Evolutionary conservation across 1,140 invertebrate genomes (phyloP).

Genomic region (Euura lappo): DNA sequence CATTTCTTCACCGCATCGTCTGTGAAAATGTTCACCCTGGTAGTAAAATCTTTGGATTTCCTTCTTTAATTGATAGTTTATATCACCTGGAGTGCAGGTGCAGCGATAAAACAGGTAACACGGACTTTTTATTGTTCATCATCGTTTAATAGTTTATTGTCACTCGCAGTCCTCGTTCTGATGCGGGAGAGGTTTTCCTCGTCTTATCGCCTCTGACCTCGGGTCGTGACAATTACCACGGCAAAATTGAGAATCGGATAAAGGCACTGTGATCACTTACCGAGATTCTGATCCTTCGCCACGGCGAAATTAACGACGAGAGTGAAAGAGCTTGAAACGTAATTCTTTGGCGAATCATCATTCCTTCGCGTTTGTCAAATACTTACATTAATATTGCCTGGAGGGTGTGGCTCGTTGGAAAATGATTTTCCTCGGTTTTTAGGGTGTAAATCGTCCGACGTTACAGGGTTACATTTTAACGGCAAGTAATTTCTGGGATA

Average conservation of each 20-base stretch:
- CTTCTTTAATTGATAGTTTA: neutral
- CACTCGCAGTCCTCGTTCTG: neutral
- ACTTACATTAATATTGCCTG: no score
- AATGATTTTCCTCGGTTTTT: neutral
- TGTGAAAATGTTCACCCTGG: no score
- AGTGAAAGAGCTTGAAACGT: no score
- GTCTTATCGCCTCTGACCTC: constrained; percentile 1
- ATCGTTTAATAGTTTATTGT: neutral
- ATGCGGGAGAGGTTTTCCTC: neutral
- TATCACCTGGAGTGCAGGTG: neutral
- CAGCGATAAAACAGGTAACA: neutral
- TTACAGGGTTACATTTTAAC: no score
- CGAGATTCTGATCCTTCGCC: neutral
- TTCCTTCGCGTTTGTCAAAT: neutral
- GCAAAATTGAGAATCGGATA: neutral
- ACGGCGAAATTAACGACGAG: neutral
- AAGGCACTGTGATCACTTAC: neutral
- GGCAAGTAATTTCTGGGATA: constrained; percentile 6
- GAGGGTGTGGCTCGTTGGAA: no score
- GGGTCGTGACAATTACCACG: no score
- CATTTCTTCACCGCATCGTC: no score
- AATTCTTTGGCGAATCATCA: neutral
- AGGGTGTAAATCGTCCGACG: neutral
- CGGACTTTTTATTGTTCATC: neutral
- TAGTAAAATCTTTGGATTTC: neutral